Percentiles rank a stretch among this genome's conserved stretches.
These are phyloP conservation scores for Athalia cordata DNA, from an alignment of 2,888 invertebrate genomes.

Conservation along the genomic window DNA sequence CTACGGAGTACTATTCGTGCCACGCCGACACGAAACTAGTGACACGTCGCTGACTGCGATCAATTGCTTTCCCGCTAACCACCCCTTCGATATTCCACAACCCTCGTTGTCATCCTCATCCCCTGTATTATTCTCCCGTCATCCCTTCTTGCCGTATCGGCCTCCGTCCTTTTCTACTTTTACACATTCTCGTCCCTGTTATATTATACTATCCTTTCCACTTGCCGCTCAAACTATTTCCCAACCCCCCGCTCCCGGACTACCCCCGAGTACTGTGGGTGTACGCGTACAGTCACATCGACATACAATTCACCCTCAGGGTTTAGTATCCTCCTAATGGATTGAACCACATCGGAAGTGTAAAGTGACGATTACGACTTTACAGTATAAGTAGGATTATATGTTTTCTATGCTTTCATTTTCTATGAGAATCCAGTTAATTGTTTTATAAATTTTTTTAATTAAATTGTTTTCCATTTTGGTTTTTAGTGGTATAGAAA, in stretches of 20 bases:
- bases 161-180: too few species aligned
- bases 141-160: too few species aligned
- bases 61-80: constrained; percentile 33
- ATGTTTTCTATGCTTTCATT: too few species aligned
- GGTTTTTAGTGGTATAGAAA: too few species aligned
- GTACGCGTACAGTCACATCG: background rate
- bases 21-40: constrained; percentile 40
- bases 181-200: too few species aligned
- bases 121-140: background rate
- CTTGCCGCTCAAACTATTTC: too few species aligned
- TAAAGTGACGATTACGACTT: constrained; percentile 21
- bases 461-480: too few species aligned
- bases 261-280: too few species aligned
- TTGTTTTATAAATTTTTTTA: too few species aligned
- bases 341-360: constrained; percentile 14
- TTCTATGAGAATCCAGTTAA: too few species aligned
- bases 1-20: background rate
- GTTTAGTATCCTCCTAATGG: constrained; percentile 23
- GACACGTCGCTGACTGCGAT: constrained; percentile 47
- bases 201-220: too few species aligned
- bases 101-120: background rate
- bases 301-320: background rate
- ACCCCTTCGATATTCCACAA: background rate
- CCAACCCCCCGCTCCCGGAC: too few species aligned
- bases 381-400: background rate